Base-by-base conservation (phyloP, 2,113 vertebrate species). In the Nannobrachium achirus region DNA sequence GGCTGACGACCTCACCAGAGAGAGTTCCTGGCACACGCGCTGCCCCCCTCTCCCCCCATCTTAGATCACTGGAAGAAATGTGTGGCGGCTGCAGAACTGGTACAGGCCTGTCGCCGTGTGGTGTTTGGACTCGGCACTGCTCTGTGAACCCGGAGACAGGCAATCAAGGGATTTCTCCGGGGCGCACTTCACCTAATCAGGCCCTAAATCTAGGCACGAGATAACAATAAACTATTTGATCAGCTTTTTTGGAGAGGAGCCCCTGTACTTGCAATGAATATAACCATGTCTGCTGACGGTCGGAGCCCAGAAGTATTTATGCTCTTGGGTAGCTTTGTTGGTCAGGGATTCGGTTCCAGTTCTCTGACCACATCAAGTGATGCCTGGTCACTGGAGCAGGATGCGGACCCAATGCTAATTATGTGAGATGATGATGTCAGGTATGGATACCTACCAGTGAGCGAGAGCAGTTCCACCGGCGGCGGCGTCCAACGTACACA, bases 1-100 rank as follows among this genome's bases (percentile, higher is more conserved):
- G 80, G 63, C 85, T 89, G 86, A 92, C 64, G 89, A 91, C 84
- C 87, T 88, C 86, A 88, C 79, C 92, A 93, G 89, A 91, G 81
- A 78, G 66, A 65, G 53, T 61, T 80, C 76, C 82, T 89, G 89
- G 88, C 87, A 51, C 66, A 7, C 14, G 0, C 2, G 0, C 2
- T 11, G 56, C 48, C 66, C 39, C 71, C 49, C 81, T 72, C 64
- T 72, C 44, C 44, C 53, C 25, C 11, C 20, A 33, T 38, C 64
- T 84, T 39, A 78, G 81, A 81, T 69, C 76, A 71, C 62, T 11
- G 72, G 57, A 59, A 19, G 56, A 39, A 65, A 62, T 16, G 52
- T 25, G 56, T 15, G 38, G 63, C 49, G 62, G 50, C 63, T 6
- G 56, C 66, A 74, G 13, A 10, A 46, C 59, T 19, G 4, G 44